Evolutionary conservation across 2,113 vertebrate genomes (phyloP), one percentile per base, ranked within the genome.

Genomic region (Cavia porcellus): DNA sequence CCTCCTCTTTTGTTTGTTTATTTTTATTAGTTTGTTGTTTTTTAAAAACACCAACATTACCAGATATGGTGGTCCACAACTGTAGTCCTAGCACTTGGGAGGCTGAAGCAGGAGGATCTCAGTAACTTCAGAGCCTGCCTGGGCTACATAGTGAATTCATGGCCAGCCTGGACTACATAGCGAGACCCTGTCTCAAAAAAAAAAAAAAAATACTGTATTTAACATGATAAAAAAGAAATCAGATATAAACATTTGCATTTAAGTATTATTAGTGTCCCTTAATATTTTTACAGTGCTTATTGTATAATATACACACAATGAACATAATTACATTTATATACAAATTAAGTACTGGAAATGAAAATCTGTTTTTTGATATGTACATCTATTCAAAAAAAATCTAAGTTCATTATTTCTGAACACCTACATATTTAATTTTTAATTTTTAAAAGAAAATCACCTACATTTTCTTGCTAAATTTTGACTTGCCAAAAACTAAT

Each of bases 281-380:
- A 98, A 98, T 99, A 99, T 30, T 99, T 99, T 98, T 74, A 22
- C 98, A 98, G 98, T 99, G 99, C 98, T 98, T 99, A 99, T 98
- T 99, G 98, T 99, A 99, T 98, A 98, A 96, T 98, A 99, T 99
- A 99, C 99, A 99, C 99, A 99, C 99, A 99, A 99, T 99, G 99
- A 99, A 99, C 99, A 98, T 99, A 99, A 99, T 99, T 99, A 99
- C 99, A 99, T 99, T 99, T 99, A 98, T 99, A 99, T 99, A 99
- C 98, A 98, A 96, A 98, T 98, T 98, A 98, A 98, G 98, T 98
- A 98, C 99, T 98, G 98, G 98, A 98, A 98, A 98, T 98, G 98
- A 98, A 99, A 99, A 98, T 98, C 97, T 98, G 98, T 98, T 99
- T 99, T 99, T 99, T 99, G 99, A 99, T 99, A 98, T 99, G 99